These are phyloP conservation scores for Alectoris magna DNA, from an alignment of 2,797 vertebrate species.

Conservation along the genomic window DNA sequence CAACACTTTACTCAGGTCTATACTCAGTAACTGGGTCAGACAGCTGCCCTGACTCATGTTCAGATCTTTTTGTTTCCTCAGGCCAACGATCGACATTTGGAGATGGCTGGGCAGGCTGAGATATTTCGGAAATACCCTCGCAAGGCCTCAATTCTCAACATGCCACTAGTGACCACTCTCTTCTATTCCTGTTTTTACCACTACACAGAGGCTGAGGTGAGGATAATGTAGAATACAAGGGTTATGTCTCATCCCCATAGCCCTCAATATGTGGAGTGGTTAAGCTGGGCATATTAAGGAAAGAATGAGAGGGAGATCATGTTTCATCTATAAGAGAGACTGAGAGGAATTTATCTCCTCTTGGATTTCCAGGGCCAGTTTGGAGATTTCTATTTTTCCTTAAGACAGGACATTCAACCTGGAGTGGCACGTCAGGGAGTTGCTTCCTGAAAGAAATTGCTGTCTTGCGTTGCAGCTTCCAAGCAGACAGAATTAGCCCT, in stretches of 20 bases:
- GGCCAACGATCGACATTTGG: slow-evolving; percentile 87
- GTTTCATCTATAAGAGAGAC: not conserved
- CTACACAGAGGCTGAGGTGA: slow-evolving; percentile 90
- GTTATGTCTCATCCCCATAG: not conserved
- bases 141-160: slow-evolving; percentile 93
- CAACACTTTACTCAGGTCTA: not conserved
- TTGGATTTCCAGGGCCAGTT: not conserved
- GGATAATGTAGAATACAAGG: not conserved
- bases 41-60: not conserved
- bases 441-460: not conserved
- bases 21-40: not conserved
- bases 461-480: not conserved
- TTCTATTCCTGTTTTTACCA: slow-evolving; percentile 98
- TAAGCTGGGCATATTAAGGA: not conserved
- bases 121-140: slow-evolving; percentile 92
- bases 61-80: slow-evolving; percentile 50
- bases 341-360: not conserved
- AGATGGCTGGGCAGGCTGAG: slow-evolving; percentile 85
- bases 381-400: not conserved
- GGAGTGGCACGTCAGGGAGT: not conserved
- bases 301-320: not conserved
- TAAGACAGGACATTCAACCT: not conserved
- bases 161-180: slow-evolving; percentile 94
- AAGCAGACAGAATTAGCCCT: not conserved
- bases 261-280: not conserved